Conservation (phyloP, 2,888 invertebrate genomes). For the Plebejus melissa region DNA sequence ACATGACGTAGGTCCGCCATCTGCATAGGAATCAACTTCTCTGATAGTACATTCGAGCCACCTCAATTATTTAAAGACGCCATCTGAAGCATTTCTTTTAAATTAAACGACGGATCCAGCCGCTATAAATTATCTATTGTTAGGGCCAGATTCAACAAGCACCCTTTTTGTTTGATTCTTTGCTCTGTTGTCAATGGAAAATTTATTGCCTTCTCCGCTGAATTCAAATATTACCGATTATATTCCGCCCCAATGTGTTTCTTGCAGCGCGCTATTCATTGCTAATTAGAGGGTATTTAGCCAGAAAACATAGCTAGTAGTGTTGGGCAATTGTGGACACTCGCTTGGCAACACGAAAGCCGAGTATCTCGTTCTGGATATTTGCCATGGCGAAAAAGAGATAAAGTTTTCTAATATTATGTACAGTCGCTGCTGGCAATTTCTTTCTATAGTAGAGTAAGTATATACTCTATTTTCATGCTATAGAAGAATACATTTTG, state of each 20-base stretch:
- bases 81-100: conserved; percentile 47
- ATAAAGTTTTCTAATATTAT: conserved; percentile 19
- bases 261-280: neutral
- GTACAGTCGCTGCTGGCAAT: neutral
- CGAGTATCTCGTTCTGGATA: conserved; percentile 6
- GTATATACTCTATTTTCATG: too few species aligned
- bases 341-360: neutral
- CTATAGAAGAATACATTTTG: too few species aligned
- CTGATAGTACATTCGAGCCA: neutral
- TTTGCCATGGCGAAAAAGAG: conserved; percentile 5
- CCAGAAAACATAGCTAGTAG: neutral
- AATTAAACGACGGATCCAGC: conserved; percentile 51
- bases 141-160: conserved; percentile 67
- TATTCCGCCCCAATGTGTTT: conserved; percentile 39
- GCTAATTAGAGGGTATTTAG: conserved; percentile 2
- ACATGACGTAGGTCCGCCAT: too few species aligned
- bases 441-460: neutral
- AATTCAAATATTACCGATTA: conserved; percentile 75
- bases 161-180: conserved; percentile 77
- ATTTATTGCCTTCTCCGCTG: conserved; percentile 70
- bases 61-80: neutral
- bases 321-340: conserved; percentile 13
- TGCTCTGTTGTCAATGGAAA: conserved; percentile 73
- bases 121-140: conserved; percentile 77
- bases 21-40: too few species aligned